phyloP scores from a whole-genome alignment of 2,113 vertebrate species.

The Thermophis baileyi region DNA sequence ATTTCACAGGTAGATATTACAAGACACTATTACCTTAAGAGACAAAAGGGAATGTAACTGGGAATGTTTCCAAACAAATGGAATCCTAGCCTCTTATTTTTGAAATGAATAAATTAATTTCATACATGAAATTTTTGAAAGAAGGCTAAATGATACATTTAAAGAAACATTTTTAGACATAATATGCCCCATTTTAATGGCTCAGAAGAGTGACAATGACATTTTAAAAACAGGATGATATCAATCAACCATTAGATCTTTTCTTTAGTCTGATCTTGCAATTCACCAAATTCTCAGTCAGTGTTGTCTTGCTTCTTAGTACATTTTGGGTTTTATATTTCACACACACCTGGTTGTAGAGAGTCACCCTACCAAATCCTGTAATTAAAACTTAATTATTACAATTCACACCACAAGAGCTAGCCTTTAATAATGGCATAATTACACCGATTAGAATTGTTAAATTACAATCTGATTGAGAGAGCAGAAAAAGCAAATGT shows the following conservation, averaged over 20 bases:
- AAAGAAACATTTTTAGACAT: background rate
- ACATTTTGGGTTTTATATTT: background rate
- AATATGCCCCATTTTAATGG: background rate
- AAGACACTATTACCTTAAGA: background rate
- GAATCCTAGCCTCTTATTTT: background rate
- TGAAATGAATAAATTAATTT: background rate
- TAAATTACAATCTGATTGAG: background rate
- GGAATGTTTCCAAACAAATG: background rate
- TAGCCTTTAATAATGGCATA: background rate
- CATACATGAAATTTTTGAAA: background rate
- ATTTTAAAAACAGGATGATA: background rate
- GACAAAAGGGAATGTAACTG: background rate
- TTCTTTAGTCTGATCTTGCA: background rate
- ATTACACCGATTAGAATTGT: too few species aligned
- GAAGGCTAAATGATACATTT: accelerated
- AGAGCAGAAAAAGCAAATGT: background rate
- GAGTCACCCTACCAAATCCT: background rate
- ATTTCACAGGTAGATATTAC: background rate
- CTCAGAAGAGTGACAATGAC: background rate
- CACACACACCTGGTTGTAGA: background rate
- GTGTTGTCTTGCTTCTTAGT: background rate
- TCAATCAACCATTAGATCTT: background rate
- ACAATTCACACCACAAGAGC: too few species aligned
- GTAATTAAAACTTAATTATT: background rate
- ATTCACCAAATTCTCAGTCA: background rate